Evolutionary conservation across 2,113 vertebrate genomes (phyloP), one percentile per base, ranked within the genome.

Genomic region (Ellobius talpinus): DNA sequence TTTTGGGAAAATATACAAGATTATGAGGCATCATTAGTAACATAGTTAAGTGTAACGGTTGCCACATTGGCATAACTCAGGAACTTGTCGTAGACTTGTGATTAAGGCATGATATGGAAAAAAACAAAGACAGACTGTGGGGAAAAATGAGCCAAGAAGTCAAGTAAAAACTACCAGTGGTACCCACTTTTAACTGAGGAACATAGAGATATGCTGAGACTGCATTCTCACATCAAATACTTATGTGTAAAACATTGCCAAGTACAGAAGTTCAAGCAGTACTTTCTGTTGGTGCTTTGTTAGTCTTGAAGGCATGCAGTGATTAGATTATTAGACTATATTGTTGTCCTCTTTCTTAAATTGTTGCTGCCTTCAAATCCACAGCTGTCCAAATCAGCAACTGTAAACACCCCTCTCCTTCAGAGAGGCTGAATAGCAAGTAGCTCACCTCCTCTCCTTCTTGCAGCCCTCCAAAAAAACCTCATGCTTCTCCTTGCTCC

Each of bases 81-180:
- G 39, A 77, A 58, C 1, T 31, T 31, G 10, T 76, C 21, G 36
- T 92, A 52, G 45, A 31, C 9, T 29, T 33, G 3, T 36, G 21
- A 0, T 63, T 72, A n/a, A 1, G 4, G 1, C 31, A 42, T 11
- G 58, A 50, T 29, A n/a, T 0, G 26, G 5, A 21, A 39, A 9
- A 9, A 86, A 81, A n/a, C 6, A 90, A 42, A 42, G 5, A 4
- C 8, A 66, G 3, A 10, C 16, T 8, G 13, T n/a, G 7, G 13
- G 11, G 29, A 42, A 24, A 11, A 5, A 42, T n/a, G 3, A 36
- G 42, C 12, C n/a, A 84, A 47, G 70, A 86, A 42, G 36, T 11
- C 21, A 45, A 39, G 72, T 9, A 26, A 13, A 12, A 39, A 50
- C 21, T 1, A 8, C 84, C 21, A 78, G 47, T 17, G 31, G 0